Evolutionary conservation across 1,140 invertebrate species (phyloP).

Genomic region (Sminthurides bifidus): DNA sequence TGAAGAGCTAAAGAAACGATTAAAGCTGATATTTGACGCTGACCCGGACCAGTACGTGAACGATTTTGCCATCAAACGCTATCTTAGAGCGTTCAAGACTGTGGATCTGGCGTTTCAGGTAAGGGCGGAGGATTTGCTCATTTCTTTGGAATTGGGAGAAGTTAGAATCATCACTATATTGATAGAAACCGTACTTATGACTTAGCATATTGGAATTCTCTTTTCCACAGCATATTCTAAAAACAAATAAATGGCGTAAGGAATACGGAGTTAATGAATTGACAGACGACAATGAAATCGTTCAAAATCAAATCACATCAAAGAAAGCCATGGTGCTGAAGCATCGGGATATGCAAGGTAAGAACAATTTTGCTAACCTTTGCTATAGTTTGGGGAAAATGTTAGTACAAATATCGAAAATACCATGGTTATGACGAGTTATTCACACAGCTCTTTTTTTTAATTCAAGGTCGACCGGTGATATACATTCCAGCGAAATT

Average conservation of each 20-base stretch:
- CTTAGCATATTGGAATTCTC: neutral
- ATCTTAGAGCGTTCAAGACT: slow-evolving; percentile 55
- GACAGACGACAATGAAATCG: slow-evolving; percentile 44
- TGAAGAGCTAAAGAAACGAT: slow-evolving; percentile 50
- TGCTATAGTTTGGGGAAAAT: too few relatives aligned
- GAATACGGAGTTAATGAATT: slow-evolving; percentile 52
- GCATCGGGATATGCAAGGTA: slow-evolving; percentile 51
- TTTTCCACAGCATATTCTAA: slow-evolving; percentile 50
- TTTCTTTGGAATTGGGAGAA: neutral
- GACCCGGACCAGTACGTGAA: slow-evolving; percentile 58
- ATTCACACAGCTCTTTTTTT: too few relatives aligned
- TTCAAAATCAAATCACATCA: slow-evolving; percentile 46
- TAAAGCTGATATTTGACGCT: slow-evolving; percentile 53
- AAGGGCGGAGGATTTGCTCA: slow-evolving; percentile 31
- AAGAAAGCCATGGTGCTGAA: slow-evolving; percentile 53
- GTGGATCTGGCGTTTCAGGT: slow-evolving; percentile 59
- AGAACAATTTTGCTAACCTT: neutral
- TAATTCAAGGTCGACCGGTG: slow-evolving; percentile 45
- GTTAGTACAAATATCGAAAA: too few relatives aligned
- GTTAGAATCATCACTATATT: neutral
- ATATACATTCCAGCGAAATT: slow-evolving; percentile 63
- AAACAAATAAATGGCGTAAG: slow-evolving; percentile 63
- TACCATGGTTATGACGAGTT: neutral
- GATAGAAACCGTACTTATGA: neutral
- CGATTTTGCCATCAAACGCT: slow-evolving; percentile 46